Base-by-base conservation (phyloP, 2,113 vertebrate species). In the Guaruba guarouba region DNA sequence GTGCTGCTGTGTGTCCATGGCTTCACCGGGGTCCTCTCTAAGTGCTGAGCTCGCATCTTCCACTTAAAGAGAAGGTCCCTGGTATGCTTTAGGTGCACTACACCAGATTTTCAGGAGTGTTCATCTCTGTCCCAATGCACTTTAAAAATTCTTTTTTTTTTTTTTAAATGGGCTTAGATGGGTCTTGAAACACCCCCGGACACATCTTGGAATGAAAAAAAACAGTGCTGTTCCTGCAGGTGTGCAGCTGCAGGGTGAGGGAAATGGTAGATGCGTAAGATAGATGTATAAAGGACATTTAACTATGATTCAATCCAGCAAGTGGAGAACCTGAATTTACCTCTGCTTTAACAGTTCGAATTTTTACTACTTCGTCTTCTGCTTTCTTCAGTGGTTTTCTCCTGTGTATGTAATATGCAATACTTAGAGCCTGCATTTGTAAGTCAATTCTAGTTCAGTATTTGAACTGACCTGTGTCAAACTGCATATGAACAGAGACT, bases 1-100 rank as follows among this genome's bases (percentile, higher is more conserved):
- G 87, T 20, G 31, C 44, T 81, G 57, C 89, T 83, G 91, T 96
- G 94, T 96, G 95, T 97, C 90, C 95, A 62, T 97, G 93, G 71
- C 93, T 96, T 80, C 92, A 41, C 29, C 43, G 54, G 54, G 48
- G 13, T 66, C 1, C 5, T 19, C 83, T 82, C 24, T 37, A 68
- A 54, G 67, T 7, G 24, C 43, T 35, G 52, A 51, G 39, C 63
- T 78, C 15, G 5, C 43, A 27, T 62, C 61, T 55, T 68, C 37
- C n/a, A 0, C 44, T 80, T 59, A 54, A 78, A 76, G 71, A 82
- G 44, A 35, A 78, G 23, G 31, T 13, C 19, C 11, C 43, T 54
- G 13, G 8, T 39, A 6, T 6, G 13, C 25, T 19, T 22, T 16
- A 28, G 27, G 28, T 35, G 14, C 4, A 4, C n/a, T 41, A 16